phyloP scores from a whole-genome alignment of 1,140 invertebrate genomes.

The Papilio glaucus region DNA sequence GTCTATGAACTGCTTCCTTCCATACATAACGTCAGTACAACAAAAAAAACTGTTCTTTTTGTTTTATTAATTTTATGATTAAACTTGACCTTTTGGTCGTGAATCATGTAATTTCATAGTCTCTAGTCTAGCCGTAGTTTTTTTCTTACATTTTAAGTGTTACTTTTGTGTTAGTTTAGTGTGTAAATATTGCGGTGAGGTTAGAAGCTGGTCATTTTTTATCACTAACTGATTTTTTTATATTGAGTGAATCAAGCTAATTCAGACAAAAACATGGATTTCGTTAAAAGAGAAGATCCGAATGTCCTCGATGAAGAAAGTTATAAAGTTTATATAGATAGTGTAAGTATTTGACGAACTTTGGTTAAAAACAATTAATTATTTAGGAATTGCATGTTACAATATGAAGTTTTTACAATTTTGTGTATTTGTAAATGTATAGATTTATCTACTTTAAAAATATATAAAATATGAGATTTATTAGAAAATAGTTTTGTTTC shows the following conservation, averaged over 20 bases:
- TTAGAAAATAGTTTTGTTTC: no score
- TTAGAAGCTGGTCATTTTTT: conserved; percentile 49
- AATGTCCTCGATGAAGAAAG: conserved; percentile 67
- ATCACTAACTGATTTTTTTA: conserved; percentile 41
- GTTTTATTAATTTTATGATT: conserved; percentile 57
- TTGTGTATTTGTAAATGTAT: no score
- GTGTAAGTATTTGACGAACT: conserved; percentile 56
- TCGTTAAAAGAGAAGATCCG: conserved; percentile 75
- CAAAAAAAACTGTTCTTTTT: conserved; percentile 69
- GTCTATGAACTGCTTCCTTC: conserved; percentile 73
- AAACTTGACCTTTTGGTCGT: conserved; percentile 57
- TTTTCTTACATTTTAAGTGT: conserved; percentile 50
- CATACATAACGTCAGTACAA: conserved; percentile 66
- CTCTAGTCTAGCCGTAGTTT: conserved; percentile 48
- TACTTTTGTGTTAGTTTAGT: conserved; percentile 53
- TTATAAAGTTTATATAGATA: conserved; percentile 70
- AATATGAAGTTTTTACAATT: conserved; percentile 40
- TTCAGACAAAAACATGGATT: conserved; percentile 66
- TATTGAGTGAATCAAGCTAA: conserved; percentile 46
- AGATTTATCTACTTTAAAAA: no score
- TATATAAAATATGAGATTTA: no score
- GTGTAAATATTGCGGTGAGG: conserved; percentile 58
- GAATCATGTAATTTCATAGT: conserved; percentile 62
- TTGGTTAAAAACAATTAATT: conserved; percentile 25
- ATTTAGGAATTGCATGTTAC: conserved; percentile 37